A percentile compares a stretch with the other conserved stretches of the same genome.
These are phyloP conservation scores for Nothobranchius kuhntae DNA, from an alignment of 2,113 vertebrate genomes.

Conservation along the genomic window DNA sequence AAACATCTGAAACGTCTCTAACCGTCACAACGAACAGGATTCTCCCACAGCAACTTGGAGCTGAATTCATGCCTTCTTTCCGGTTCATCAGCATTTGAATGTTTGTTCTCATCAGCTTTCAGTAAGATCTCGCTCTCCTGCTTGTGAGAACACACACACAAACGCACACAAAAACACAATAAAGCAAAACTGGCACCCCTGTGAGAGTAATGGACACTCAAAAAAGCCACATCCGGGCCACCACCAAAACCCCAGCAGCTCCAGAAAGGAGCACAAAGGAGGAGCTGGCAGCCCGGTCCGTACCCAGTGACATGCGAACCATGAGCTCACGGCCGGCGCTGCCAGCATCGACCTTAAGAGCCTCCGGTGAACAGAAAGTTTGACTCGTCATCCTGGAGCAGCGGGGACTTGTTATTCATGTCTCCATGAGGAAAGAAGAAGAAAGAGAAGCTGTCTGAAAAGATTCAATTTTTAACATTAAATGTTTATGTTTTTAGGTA, in stretches of 20 bases:
- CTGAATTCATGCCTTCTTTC: slow-evolving; percentile 39
- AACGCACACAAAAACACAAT: slow-evolving; percentile 32
- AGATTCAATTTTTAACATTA: no score
- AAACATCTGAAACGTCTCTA: no score
- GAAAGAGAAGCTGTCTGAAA: neutral
- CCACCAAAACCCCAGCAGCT: slow-evolving; percentile 56
- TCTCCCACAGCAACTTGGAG: slow-evolving; percentile 21
- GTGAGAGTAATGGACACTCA: slow-evolving; percentile 55
- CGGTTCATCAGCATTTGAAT: slow-evolving; percentile 72
- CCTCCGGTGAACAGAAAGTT: slow-evolving; percentile 33
- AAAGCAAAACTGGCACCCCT: slow-evolving; percentile 53
- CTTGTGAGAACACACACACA: slow-evolving; percentile 24
- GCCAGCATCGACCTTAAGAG: slow-evolving; percentile 23
- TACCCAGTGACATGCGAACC: slow-evolving; percentile 59
- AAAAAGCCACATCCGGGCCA: slow-evolving; percentile 71
- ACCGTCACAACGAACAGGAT: neutral
- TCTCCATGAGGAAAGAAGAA: slow-evolving; percentile 15
- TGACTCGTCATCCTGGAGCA: slow-evolving; percentile 24
- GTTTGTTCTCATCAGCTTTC: slow-evolving; percentile 55
- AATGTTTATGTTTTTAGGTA: no score
- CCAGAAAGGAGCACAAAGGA: slow-evolving; percentile 61
- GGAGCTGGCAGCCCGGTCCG: slow-evolving; percentile 46
- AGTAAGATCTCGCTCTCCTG: slow-evolving; percentile 13
- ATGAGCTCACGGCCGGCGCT: slow-evolving; percentile 60
- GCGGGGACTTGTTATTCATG: slow-evolving; percentile 25